Evolutionary conservation across 2,888 invertebrate genomes (phyloP).

Genomic region (Spodoptera exigua): DNA sequence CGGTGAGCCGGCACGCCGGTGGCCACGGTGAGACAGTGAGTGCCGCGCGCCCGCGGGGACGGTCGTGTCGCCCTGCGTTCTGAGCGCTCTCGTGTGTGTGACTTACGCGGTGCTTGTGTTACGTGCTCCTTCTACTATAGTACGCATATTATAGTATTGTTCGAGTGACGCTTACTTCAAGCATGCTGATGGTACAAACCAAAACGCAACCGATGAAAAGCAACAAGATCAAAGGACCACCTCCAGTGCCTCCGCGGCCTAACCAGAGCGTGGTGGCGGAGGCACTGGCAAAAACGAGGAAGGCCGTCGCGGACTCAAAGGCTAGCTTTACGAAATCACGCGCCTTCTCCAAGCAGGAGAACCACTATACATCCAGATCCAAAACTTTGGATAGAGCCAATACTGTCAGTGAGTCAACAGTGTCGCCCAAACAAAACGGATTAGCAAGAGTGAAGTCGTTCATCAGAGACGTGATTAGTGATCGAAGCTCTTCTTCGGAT

Average conservation of each 20-base stretch:
- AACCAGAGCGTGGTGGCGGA: conserved; percentile 92
- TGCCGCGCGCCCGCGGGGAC: conserved; percentile 77
- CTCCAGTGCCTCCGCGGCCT: conserved; percentile 95
- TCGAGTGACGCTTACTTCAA: conserved; percentile 82
- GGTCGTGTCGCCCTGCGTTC: conserved; percentile 72
- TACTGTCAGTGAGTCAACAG: conserved; percentile 72
- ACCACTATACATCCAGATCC: conserved; percentile 71
- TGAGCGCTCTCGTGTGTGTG: conserved; percentile 74
- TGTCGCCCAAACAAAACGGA: conserved; percentile 85
- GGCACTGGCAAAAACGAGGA: conserved; percentile 91
- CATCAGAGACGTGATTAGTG: conserved; percentile 87
- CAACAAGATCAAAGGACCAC: conserved; percentile 90
- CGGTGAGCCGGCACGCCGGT: conserved; percentile 44
- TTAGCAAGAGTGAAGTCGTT: conserved; percentile 87
- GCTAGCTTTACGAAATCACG: conserved; percentile 81
- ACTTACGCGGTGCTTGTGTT: conserved; percentile 73
- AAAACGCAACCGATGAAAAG: conserved; percentile 89
- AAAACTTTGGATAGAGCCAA: conserved; percentile 82
- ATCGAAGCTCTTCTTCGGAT: conserved; percentile 85
- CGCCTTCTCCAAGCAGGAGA: conserved; percentile 77
- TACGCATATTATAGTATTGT: conserved; percentile 84
- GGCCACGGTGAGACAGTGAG: conserved; percentile 69
- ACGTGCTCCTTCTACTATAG: conserved; percentile 87
- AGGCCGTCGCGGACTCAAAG: conserved; percentile 86
- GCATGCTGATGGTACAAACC: conserved; percentile 88